These are phyloP conservation scores for Serrognathus titanus DNA, from an alignment of 2,888 invertebrate species.

Conservation along the genomic window DNA sequence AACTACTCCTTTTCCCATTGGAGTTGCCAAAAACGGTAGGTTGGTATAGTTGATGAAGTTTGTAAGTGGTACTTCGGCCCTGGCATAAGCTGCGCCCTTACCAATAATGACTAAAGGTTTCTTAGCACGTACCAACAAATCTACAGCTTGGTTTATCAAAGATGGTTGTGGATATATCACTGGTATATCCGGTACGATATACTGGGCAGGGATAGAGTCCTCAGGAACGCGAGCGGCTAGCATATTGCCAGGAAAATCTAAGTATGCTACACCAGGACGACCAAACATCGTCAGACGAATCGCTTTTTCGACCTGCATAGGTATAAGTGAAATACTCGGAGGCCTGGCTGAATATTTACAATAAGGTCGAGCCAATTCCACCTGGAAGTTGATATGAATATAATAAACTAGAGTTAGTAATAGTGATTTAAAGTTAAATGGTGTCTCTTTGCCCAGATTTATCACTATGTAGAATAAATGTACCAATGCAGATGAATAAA, in stretches of 20 bases:
- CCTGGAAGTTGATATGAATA: conserved; percentile 44
- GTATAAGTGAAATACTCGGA: conserved; percentile 75
- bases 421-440: too few relatives aligned
- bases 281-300: conserved; percentile 80
- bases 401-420: too few relatives aligned
- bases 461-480: too few relatives aligned
- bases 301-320: conserved; percentile 89
- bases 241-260: conserved; percentile 89
- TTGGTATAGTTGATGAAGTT: conserved; percentile 68
- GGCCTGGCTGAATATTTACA: conserved; percentile 92
- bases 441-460: too few relatives aligned
- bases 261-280: conserved; percentile 84
- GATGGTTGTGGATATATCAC: conserved; percentile 67
- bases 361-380: conserved; percentile 82
- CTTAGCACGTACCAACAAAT: conserved; percentile 65
- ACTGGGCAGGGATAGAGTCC: conserved; percentile 46
- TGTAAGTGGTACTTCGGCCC: conserved; percentile 69
- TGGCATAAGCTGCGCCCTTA: conserved; percentile 65
- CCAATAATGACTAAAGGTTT: conserved; percentile 88
- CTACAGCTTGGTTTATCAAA: conserved; percentile 67
- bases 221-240: conserved; percentile 52
- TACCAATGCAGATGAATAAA: too few relatives aligned
- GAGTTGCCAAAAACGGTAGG: conserved; percentile 89
- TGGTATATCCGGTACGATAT: conserved; percentile 60
- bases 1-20: conserved; percentile 89